Conservation (phyloP, 2,797 vertebrate species). For the Myotis daubentonii region DNA sequence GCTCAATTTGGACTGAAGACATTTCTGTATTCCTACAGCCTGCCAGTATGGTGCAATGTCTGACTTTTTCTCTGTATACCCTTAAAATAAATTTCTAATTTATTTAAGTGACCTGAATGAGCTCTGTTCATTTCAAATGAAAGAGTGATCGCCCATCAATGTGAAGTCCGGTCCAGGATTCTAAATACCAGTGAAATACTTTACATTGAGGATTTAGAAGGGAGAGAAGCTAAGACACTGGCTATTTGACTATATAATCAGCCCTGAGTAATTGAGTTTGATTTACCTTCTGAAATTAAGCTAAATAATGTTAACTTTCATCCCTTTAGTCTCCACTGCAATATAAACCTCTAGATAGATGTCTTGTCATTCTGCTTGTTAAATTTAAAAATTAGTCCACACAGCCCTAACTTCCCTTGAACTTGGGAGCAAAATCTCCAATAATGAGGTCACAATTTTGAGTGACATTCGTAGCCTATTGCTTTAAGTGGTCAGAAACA, state of each 20-base stretch:
- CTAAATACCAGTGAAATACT: slow-evolving; percentile 16
- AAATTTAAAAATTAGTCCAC: slow-evolving; percentile 65
- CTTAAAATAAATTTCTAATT: slow-evolving; percentile 22
- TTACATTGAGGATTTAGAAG: slow-evolving; percentile 40
- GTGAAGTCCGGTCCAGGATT: neutral
- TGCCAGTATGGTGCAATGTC: neutral
- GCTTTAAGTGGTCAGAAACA: slow-evolving; percentile 41
- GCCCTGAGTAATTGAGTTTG: slow-evolving; percentile 21
- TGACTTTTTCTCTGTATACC: neutral
- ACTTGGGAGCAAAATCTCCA: slow-evolving; percentile 48
- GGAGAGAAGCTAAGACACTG: slow-evolving; percentile 31
- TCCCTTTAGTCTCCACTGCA: neutral
- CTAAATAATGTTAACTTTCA: slow-evolving; percentile 50
- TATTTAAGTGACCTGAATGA: slow-evolving; percentile 8
- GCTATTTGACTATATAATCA: slow-evolving; percentile 30
- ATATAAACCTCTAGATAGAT: slow-evolving; percentile 44
- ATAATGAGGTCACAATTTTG: slow-evolving; percentile 62
- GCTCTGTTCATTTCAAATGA: neutral
- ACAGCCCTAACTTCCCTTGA: slow-evolving; percentile 61
- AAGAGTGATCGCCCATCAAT: neutral
- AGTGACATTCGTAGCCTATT: slow-evolving; percentile 50
- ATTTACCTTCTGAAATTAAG: slow-evolving; percentile 45
- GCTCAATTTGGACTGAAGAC: neutral
- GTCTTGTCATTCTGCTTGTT: slow-evolving; percentile 41
- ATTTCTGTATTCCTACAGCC: neutral